Evolutionary conservation across 2,888 invertebrate species (phyloP), one percentile per base, ranked within the genome.

Genomic region (Amorpha juglandis): DNA sequence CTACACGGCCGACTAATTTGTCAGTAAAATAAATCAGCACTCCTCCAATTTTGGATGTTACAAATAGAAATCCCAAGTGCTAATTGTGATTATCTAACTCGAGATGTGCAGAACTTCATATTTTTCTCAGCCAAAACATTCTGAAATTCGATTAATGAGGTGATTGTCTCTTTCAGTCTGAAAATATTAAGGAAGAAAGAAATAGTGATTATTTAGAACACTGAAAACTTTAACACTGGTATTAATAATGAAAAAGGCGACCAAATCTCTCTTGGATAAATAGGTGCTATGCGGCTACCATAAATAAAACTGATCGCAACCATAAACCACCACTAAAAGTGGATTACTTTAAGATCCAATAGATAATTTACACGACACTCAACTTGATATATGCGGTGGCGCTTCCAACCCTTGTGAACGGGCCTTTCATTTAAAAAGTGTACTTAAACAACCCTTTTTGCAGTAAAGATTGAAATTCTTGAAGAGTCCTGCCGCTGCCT

Each of bases 351-450:
- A 55, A 71, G 69, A 58, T 48, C 69, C 70, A 71, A 74, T 74
- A 64, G 58, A 65, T 73, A 78, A 78, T 76, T 74, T 76, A 76
- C 71, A 70, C 69, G 67, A 58, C 73, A 68, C 70, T 76, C 42
- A 52, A 55, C 66, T 64, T 70, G 69, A 72, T 71, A 71, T 70
- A 70, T 77, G 70, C 16, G 58, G 42, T 58, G 58, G 58, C 58
- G 6, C 58, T 42, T 42, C 12, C 12, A 38, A 12, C 42, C 38
- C 38, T 42, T 42, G 33, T 53, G 38, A 58, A 38, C 38, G 58
- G 19, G 58, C 19, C 19, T 42, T 58, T 42, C 58, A 42, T 42
- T 55, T 58, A 58, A 58, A 58, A 58, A 58, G n/a, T 58, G 42
- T 58, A 53, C 35, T 53, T 53, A 42, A 6, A 42, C 38, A 42